Conservation (phyloP, 2,797 vertebrate species). For the Xiphorhynchus erythropygius region DNA sequence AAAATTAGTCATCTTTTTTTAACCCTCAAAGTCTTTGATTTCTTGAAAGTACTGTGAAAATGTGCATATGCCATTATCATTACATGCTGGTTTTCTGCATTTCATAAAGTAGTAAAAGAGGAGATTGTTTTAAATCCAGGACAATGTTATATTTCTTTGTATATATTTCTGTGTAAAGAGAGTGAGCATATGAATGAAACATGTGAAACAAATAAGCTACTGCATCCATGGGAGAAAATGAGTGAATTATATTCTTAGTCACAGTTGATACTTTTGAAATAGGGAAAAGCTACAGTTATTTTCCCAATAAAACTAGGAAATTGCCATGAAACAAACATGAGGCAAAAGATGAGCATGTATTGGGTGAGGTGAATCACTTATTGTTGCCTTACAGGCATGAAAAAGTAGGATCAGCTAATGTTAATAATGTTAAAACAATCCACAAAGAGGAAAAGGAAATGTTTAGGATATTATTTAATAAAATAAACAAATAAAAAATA, state of each 20-base stretch:
- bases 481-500: background rate
- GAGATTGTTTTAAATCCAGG: background rate
- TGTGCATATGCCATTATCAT: background rate
- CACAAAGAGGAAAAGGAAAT: background rate
- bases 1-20: conserved; percentile 16
- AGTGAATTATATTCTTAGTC: background rate
- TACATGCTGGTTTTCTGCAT: background rate
- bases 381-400: background rate
- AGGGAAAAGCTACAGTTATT: background rate
- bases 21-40: conserved; percentile 37
- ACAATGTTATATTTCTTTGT: background rate
- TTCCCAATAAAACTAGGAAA: background rate
- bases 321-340: background rate
- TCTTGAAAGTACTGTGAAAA: conserved; percentile 11
- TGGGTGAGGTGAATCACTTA: background rate
- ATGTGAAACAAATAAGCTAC: background rate
- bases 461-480: background rate
- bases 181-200: background rate
- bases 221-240: background rate
- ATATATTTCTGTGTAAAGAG: background rate
- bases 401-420: background rate
- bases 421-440: background rate
- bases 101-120: conserved; percentile 4
- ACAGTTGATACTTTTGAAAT: background rate
- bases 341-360: background rate